Evolutionary conservation across 2,797 vertebrate genomes (phyloP), one percentile per base, ranked within the genome.

Genomic region (Mallotus villosus): DNA sequence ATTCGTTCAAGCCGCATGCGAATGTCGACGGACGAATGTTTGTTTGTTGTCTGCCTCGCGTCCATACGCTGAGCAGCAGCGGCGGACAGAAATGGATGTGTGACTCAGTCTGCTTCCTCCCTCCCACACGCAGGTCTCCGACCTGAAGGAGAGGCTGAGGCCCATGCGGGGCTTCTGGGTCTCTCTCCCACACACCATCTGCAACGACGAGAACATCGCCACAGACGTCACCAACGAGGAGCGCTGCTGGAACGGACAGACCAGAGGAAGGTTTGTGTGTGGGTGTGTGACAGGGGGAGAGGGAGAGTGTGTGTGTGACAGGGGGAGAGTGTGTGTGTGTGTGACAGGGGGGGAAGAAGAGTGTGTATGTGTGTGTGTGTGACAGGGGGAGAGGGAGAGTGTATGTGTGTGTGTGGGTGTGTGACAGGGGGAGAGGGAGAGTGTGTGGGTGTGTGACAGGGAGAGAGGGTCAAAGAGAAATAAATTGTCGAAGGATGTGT

Each of bases 231-330:
- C 93, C 21, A 94, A 94, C 61, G 94, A 95, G 74, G 93, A 94
- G 6, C 91, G 89, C 68, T 96, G 96, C 91, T 97, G 96, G 95
- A 97, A 95, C 0, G 95, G 96, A 70, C 93, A 95, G 79, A 92
- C 89, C 46, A 91, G 93, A 67, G 95, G 95, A 87, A 93, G 94
- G 95, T 95, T 84, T 89, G 91, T 21, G 84, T 89, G 91, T 21
- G 6, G 94, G 95, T 95, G 84, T 89, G 91, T n/a, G 6, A 77
- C 74, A 37, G 59, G 63, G 66, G 61, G 64, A 66, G 22, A 22
- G 51, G 66, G 41, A 68, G 73, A 46, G 12, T 16, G 27, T 8
- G 25, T 11, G 57, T 16, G 67, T 66, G 27, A 27, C 2, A 27
- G 27, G 3, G 27, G 2, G 27, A 27, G 27, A 27, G 66, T 69